phyloP scores from a whole-genome alignment of 2,888 invertebrate genomes.

The Orthosia incerta region DNA sequence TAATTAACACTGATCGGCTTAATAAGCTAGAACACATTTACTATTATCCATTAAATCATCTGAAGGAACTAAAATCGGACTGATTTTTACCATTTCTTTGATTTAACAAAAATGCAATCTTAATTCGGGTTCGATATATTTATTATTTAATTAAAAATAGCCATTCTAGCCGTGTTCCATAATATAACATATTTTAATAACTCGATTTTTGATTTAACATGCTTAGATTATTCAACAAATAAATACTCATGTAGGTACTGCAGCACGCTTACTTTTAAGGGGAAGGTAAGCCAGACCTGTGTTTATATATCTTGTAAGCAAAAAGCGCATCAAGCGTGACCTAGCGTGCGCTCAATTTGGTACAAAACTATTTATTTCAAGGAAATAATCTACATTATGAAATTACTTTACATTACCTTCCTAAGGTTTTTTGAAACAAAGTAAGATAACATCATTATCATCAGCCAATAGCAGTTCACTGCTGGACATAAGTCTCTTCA shows the following conservation, averaged over 20 bases:
- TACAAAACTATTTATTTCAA: constrained; percentile 2
- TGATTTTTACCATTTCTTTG: background rate
- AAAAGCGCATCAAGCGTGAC: background rate
- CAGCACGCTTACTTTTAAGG: background rate
- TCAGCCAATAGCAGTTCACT: too few species aligned
- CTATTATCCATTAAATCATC: background rate
- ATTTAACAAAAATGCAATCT: background rate
- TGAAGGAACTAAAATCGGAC: background rate
- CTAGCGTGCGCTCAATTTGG: background rate
- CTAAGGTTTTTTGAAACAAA: too few species aligned
- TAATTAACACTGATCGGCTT: background rate
- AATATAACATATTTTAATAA: too few species aligned
- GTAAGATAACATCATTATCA: too few species aligned
- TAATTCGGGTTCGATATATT: background rate
- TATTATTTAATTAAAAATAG: background rate
- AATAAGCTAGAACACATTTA: background rate
- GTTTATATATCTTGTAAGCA: background rate
- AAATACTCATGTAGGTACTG: background rate
- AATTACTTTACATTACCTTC: too few species aligned
- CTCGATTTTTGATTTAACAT: background rate
- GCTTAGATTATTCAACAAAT: background rate
- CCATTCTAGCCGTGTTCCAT: background rate
- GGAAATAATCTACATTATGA: background rate
- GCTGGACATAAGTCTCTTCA: too few species aligned
- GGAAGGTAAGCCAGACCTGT: background rate